phyloP scores from a whole-genome alignment of 2,113 vertebrate genomes.

The Muntiacus muntjak region DNA sequence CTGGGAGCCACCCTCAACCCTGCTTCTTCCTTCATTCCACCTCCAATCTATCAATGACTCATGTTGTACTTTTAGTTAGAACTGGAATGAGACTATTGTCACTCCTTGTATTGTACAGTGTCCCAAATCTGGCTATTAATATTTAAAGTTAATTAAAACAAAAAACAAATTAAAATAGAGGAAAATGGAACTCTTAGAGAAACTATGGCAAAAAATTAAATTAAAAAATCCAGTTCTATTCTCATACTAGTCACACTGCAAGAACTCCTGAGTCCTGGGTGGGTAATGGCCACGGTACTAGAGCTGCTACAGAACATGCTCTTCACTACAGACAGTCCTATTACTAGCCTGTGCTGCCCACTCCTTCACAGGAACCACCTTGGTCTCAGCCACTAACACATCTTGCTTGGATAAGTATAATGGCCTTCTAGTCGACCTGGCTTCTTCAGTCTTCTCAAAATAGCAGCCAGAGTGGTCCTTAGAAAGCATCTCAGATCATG shows the following conservation, averaged over 20 bases:
- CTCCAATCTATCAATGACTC: background rate
- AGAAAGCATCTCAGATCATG: background rate
- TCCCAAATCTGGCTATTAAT: background rate
- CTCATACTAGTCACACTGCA: background rate
- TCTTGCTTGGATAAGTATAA: background rate
- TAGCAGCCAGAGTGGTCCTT: background rate
- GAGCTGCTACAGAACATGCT: background rate
- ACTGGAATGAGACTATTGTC: background rate
- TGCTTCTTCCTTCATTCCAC: background rate
- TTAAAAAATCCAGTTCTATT: background rate
- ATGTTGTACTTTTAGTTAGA: background rate
- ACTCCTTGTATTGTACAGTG: background rate
- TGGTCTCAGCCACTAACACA: background rate
- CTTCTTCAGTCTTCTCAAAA: background rate
- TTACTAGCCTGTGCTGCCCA: background rate
- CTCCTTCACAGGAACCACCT: fast-evolving
- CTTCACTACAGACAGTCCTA: background rate
- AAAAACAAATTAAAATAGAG: background rate
- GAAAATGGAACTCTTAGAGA: background rate
- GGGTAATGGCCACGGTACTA: background rate
- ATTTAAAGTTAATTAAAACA: background rate
- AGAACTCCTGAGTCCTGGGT: fast-evolving
- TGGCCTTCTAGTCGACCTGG: background rate
- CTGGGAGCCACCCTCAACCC: background rate
- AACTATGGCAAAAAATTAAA: background rate